Conservation (phyloP, 2,797 vertebrate genomes). For the Pseudotriccus pelzelni region DNA sequence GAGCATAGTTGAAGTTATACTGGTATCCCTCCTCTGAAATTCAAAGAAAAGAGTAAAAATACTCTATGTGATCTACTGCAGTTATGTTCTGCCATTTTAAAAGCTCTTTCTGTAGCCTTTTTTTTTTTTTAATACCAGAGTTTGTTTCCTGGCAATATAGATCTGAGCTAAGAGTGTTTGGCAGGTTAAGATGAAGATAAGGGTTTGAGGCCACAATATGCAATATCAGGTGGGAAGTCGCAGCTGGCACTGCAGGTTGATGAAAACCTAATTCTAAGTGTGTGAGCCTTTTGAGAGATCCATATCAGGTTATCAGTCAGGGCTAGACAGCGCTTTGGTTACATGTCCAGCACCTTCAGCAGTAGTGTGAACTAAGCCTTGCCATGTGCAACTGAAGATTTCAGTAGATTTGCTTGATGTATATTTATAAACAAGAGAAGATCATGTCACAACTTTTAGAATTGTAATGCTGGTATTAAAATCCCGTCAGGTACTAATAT, state of each 20-base stretch:
- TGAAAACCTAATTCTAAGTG: neutral
- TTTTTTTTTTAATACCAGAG: neutral
- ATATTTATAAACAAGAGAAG: neutral
- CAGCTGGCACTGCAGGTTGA: neutral
- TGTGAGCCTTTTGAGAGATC: neutral
- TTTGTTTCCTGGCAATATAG: neutral
- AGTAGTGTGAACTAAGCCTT: neutral
- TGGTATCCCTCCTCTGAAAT: conserved; percentile 14
- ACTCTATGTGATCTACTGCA: neutral
- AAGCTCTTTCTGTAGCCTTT: neutral
- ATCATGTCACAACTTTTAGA: neutral
- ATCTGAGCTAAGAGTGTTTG: neutral
- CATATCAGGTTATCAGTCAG: neutral
- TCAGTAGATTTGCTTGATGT: neutral
- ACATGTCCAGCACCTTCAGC: neutral
- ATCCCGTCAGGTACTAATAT: neutral
- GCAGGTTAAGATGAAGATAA: neutral
- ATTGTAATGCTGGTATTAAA: neutral
- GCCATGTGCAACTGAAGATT: neutral
- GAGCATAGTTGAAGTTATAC: neutral
- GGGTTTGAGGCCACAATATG: neutral
- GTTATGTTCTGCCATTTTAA: neutral
- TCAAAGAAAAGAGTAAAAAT: neutral
- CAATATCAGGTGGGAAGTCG: neutral
- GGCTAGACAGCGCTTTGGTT: neutral